Evolutionary conservation across 1,140 invertebrate species (phyloP).

Genomic region (Plectus sambesii): DNA sequence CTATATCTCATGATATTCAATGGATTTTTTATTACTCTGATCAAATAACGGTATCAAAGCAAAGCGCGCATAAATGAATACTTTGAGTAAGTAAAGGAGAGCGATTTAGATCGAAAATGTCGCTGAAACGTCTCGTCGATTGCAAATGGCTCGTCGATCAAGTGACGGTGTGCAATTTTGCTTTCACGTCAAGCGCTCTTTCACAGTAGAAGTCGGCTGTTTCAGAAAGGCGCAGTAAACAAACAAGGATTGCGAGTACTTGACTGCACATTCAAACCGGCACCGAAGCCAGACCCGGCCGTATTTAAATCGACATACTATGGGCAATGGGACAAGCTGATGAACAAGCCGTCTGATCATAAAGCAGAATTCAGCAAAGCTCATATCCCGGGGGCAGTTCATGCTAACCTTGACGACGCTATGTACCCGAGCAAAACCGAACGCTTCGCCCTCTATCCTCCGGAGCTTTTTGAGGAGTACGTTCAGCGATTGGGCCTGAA

Average conservation of each 20-base stretch:
- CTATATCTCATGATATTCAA: too few species aligned
- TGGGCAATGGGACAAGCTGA: conserved; percentile 20
- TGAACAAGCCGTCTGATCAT: conserved; percentile 12
- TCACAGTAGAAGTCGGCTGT: not conserved
- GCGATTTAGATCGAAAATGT: conserved; percentile 10
- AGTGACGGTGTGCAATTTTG: not conserved
- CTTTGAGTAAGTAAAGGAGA: too few species aligned
- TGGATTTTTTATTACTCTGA: too few species aligned
- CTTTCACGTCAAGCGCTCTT: not conserved
- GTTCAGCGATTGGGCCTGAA: conserved; percentile 27
- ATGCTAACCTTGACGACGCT: conserved; percentile 27
- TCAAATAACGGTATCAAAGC: too few species aligned
- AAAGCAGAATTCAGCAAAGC: conserved; percentile 11
- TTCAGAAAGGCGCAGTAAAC: too few species aligned
- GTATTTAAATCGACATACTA: conserved; percentile 18
- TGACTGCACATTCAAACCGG: conserved; percentile 17
- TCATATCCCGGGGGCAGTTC: conserved; percentile 25
- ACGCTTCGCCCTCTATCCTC: conserved; percentile 21
- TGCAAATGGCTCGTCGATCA: conserved; percentile 3
- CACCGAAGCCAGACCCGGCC: conserved; percentile 19
- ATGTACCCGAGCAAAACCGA: conserved; percentile 29
- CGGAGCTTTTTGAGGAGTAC: conserved; percentile 28
- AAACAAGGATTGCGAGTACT: conserved; percentile 19
- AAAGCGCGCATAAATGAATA: too few species aligned
- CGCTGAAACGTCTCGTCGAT: conserved; percentile 10